Evolutionary conservation across 30 jellyfish, hydroid and myxozoan genomes (phyloP).

Genomic region (Aurelia aurita): DNA sequence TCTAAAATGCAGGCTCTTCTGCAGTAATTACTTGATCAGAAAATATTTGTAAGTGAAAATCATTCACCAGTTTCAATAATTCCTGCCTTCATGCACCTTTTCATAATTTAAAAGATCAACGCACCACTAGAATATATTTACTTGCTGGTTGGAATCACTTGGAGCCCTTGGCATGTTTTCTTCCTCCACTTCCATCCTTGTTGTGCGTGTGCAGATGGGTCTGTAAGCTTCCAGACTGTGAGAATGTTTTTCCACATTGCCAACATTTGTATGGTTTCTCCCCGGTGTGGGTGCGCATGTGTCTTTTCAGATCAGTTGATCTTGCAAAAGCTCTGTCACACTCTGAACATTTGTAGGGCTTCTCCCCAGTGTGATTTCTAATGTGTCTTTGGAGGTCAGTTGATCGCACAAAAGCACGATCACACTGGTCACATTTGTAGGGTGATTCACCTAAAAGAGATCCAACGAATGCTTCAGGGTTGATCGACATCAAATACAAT

Average conservation of each 20-base stretch:
- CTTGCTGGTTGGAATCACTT: conserved; percentile 1
- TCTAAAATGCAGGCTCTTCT: too few relatives aligned
- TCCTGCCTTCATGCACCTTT: too few relatives aligned
- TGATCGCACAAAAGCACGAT: conserved; percentile 99
- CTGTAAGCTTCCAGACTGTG: conserved; percentile 91
- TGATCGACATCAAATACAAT: too few relatives aligned
- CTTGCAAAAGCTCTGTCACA: conserved; percentile 99
- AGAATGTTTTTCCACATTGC: conserved; percentile 89
- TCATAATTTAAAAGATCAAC: too few relatives aligned
- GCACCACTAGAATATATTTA: too few relatives aligned
- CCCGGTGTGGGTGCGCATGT: conserved; percentile 99
- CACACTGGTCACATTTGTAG: conserved; percentile 98
- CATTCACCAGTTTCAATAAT: too few relatives aligned
- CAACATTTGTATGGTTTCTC: conserved; percentile 93
- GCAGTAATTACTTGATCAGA: too few relatives aligned
- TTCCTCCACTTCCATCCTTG: conserved; percentile 53
- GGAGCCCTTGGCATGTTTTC: conserved; percentile 62
- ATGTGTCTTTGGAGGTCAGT: conserved; percentile 98
- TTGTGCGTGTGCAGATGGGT: conserved; percentile 88
- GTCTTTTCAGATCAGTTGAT: conserved; percentile 97
- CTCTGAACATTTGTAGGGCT: conserved; percentile 96
- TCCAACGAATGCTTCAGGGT: too few relatives aligned
- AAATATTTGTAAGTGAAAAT: too few relatives aligned
- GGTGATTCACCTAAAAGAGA: conserved; percentile 92
- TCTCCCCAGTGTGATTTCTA: conserved; percentile 99